Evolutionary conservation across 2,113 vertebrate species (phyloP).

Genomic region (Poeciliopsis occidentalis): DNA sequence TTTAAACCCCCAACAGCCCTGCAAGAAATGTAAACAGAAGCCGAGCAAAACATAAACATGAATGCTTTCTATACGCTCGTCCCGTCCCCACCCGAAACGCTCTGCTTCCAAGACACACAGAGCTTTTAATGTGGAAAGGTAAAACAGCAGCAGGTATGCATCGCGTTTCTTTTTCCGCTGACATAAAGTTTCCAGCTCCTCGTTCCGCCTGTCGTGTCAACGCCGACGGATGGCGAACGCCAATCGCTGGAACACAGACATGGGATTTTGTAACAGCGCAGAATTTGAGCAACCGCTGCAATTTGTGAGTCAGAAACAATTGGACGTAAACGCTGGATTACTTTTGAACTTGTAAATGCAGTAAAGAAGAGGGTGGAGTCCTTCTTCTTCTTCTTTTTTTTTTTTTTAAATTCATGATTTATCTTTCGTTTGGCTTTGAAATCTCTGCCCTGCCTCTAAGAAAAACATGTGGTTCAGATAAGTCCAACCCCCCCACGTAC

Average conservation of each 20-base stretch:
- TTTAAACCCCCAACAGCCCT: conserved; percentile 54
- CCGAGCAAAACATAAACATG: conserved; percentile 66
- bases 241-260: conserved; percentile 8
- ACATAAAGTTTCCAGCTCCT: conserved; percentile 63
- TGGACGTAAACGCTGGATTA: not conserved
- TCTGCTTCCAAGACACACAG: conserved; percentile 22
- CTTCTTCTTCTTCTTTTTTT: not conserved
- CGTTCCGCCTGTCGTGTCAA: conserved; percentile 43
- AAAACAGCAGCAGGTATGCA: conserved; percentile 62
- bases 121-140: conserved; percentile 62
- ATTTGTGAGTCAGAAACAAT: conserved; percentile 35
- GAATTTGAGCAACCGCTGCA: conserved; percentile 29
- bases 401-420: conserved; percentile 46
- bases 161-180: conserved; percentile 67
- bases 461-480: conserved; percentile 78
- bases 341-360: not conserved
- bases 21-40: conserved; percentile 63
- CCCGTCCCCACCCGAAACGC: conserved; percentile 17
- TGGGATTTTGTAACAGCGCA: conserved; percentile 18
- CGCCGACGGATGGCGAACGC: conserved; percentile 4
- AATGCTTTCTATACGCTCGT: conserved; percentile 33
- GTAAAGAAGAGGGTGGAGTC: conserved; percentile 46
- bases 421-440: conserved; percentile 63
- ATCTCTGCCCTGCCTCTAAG: conserved; percentile 35
- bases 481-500: conserved; percentile 62